phyloP scores from a whole-genome alignment of 2,888 invertebrate species.

The Halocaridina rubra region DNA sequence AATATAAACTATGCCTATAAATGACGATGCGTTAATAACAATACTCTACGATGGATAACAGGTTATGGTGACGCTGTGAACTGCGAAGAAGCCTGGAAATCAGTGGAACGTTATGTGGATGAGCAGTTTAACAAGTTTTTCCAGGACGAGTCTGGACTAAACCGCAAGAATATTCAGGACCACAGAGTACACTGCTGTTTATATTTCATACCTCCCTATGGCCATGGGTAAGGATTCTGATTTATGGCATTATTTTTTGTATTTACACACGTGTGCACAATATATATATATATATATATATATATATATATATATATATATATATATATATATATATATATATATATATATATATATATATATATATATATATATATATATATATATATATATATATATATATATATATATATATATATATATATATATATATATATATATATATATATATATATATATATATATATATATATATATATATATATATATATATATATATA shows the following conservation, averaged over 20 bases:
- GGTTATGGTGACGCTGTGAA: conserved; percentile 93
- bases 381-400: background rate
- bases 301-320: background rate
- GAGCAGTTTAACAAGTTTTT: conserved; percentile 79
- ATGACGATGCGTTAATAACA: too few relatives aligned
- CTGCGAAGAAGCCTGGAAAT: conserved; percentile 93
- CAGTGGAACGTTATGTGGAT: conserved; percentile 91
- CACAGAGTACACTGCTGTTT: conserved; percentile 72
- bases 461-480: background rate
- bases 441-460: background rate
- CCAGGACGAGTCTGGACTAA: conserved; percentile 74
- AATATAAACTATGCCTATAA: too few relatives aligned
- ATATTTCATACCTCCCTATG: conserved; percentile 70
- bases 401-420: background rate
- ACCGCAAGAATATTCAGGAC: conserved; percentile 71
- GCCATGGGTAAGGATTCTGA: conserved; percentile 75
- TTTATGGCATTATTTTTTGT: background rate
- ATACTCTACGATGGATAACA: too few relatives aligned
- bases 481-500: background rate
- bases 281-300: background rate
- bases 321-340: background rate
- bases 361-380: background rate
- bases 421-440: background rate
- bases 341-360: background rate
- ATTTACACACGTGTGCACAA: background rate